Evolutionary conservation across 2,888 invertebrate genomes (phyloP), one percentile per base, ranked within the genome.

Genomic region (Polydrusus cervinus): DNA sequence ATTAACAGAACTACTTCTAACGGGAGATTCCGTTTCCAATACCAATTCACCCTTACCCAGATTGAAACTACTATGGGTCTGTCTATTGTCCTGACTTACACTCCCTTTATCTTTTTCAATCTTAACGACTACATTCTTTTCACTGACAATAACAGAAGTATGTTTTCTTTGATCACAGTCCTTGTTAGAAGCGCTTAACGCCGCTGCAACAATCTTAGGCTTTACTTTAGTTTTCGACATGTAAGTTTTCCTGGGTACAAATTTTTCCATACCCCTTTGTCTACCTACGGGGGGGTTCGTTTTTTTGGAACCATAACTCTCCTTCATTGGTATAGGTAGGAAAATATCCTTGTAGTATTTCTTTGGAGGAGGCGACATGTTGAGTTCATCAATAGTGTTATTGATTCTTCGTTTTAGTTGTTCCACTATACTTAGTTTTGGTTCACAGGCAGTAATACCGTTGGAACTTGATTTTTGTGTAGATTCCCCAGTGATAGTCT

Each of bases 371-470:
- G 72, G 53, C 30, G 16, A 34, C 13, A 14, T 6, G 13, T 10
- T 20, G 6, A 64, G n/a, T 8, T 62, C 34, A 11, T 71, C 47
- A 13, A 71, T 53, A 16, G 64, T 64, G 0, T 65, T 51, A 25
- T 30, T 45, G 20, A 73, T 67, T 60, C 18, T 49, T 16, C 60
- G 47, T 51, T 67, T 73, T 2, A 73, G 53, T 30, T 16, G 18
- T 18, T 73, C 73, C 8, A 47, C 73, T 25, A 73, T 68, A 62
- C 49, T 65, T 16, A 45, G 25, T 53, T 61, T 51, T 10, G 65
- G 68, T 66, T 9, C 8, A 5, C 8, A 7, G 20, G 43, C 34
- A 1, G 34, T 1, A 3, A 3, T 25, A 1, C 25, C 25, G 25
- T 5, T 25, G 3, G 25, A 1, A 5, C 40, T 40, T 9, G 40